Evolutionary conservation across 2,888 invertebrate species (phyloP).

Genomic region (Scaptomyza polygonia): DNA sequence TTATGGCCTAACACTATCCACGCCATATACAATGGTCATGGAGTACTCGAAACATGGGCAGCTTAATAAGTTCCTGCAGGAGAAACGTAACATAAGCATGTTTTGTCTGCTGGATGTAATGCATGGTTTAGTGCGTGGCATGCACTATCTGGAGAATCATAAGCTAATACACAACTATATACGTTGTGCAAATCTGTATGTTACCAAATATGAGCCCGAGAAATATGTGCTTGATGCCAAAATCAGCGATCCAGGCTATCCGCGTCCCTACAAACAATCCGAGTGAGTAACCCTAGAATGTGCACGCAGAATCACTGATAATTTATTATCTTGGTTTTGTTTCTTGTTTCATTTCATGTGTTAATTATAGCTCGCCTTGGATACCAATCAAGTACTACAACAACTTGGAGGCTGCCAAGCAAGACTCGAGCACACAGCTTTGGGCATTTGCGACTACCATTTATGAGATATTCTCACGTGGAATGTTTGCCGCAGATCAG

Average conservation of each 20-base stretch:
- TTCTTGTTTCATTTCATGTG: slow-evolving; percentile 1
- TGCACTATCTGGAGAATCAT: slow-evolving; percentile 94
- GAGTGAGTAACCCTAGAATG: slow-evolving; percentile 52
- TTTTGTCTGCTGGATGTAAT: slow-evolving; percentile 93
- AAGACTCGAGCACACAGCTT: slow-evolving; percentile 90
- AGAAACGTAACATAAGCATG: slow-evolving; percentile 85
- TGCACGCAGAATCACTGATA: neutral
- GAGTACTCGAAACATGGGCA: slow-evolving; percentile 92
- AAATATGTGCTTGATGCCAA: slow-evolving; percentile 89
- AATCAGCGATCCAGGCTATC: slow-evolving; percentile 92
- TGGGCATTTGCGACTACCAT: slow-evolving; percentile 97
- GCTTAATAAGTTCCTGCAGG: slow-evolving; percentile 86
- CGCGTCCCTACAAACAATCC: slow-evolving; percentile 85
- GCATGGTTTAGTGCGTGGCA: slow-evolving; percentile 91
- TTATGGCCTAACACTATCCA: slow-evolving; percentile 91
- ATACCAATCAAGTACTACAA: slow-evolving; percentile 93
- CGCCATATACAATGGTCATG: slow-evolving; percentile 91
- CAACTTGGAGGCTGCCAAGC: slow-evolving; percentile 88
- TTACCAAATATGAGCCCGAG: slow-evolving; percentile 89
- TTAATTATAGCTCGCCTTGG: slow-evolving; percentile 90
- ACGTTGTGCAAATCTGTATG: slow-evolving; percentile 91
- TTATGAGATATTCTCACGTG: slow-evolving; percentile 96
- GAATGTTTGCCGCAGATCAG: slow-evolving; percentile 84
- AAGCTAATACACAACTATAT: slow-evolving; percentile 93
- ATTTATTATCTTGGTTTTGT: too few relatives aligned